A percentile compares a stretch with the other conserved stretches of the same genome.
phyloP scores from a whole-genome alignment of 2,888 invertebrate species.

The Epicampocera succincta region DNA sequence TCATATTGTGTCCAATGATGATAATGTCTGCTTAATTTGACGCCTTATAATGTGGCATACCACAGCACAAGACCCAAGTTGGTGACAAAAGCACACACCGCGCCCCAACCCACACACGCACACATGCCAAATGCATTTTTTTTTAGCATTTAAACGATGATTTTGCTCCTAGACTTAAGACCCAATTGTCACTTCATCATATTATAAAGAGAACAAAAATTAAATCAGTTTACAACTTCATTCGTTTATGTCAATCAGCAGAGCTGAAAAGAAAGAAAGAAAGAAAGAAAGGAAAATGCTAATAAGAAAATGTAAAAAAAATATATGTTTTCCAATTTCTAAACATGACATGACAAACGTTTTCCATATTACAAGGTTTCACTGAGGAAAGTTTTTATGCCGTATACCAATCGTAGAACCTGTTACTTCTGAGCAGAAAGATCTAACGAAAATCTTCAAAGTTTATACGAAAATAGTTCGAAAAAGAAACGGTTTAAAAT shows the following conservation, averaged over 20 bases:
- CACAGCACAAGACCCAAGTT: conserved; percentile 29
- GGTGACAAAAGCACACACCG: neutral
- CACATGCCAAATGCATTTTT: neutral
- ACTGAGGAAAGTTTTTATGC: too few relatives aligned
- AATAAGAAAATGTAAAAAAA: neutral
- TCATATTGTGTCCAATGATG: conserved; percentile 29
- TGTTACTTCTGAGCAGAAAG: too few relatives aligned
- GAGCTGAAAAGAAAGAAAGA: neutral
- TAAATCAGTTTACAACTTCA: neutral
- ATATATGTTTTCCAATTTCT: neutral
- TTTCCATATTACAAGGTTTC: too few relatives aligned
- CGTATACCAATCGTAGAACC: too few relatives aligned
- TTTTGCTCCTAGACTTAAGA: neutral
- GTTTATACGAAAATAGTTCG: too few relatives aligned
- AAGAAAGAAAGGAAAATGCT: neutral
- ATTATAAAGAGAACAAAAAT: neutral
- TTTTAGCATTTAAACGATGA: conserved; percentile 17
- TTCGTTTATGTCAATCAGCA: neutral
- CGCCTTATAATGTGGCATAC: conserved; percentile 48
- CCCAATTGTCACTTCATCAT: conserved; percentile 31
- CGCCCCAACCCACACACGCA: neutral
- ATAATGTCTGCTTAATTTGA: conserved; percentile 58
- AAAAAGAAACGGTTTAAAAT: too few relatives aligned
- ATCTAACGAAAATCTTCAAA: too few relatives aligned
- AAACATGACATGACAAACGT: too few relatives aligned